These are phyloP conservation scores for Oscheius onirici DNA, from an alignment of 2,888 invertebrate genomes.

Conservation along the genomic window DNA sequence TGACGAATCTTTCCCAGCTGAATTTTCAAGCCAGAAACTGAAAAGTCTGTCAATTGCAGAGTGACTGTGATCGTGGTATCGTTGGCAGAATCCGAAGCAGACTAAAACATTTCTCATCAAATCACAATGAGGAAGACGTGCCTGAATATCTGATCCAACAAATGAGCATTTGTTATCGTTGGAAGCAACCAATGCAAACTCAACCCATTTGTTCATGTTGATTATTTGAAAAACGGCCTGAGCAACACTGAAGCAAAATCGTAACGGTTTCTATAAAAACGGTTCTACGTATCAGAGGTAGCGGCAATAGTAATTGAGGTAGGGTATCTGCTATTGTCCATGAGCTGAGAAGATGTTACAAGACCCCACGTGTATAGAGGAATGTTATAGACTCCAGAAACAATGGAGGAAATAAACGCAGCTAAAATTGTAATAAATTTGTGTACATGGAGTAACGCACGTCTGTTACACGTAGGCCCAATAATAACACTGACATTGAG, in stretches of 20 bases:
- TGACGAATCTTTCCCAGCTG: conserved; percentile 4
- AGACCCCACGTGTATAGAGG: conserved; percentile 49
- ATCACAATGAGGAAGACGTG: not conserved
- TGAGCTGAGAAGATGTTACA: conserved; percentile 40
- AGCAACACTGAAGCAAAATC: conserved; percentile 13
- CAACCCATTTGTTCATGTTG: conserved; percentile 18
- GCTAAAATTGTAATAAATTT: conserved; percentile 27
- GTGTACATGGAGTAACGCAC: not conserved
- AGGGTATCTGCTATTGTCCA: conserved; percentile 39
- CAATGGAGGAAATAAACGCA: conserved; percentile 38
- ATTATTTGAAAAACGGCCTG: conserved; percentile 2
- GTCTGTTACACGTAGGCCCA: conserved; percentile 50
- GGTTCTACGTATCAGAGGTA: conserved; percentile 42
- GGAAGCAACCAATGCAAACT: conserved; percentile 13
- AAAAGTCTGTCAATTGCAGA: conserved; percentile 9
- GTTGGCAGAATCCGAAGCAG: conserved; percentile 7
- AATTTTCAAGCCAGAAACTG: conserved; percentile 4
- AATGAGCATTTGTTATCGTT: conserved; percentile 27
- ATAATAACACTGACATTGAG: conserved; percentile 51
- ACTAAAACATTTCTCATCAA: not conserved
- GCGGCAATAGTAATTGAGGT: conserved; percentile 44
- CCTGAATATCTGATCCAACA: conserved; percentile 27
- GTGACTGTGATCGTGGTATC: conserved; percentile 24
- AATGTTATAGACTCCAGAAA: conserved; percentile 50
- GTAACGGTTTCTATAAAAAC: not conserved